These are phyloP conservation scores for Zhuqinia jingwanae DNA, from an alignment of 2,888 invertebrate species.

Conservation along the genomic window DNA sequence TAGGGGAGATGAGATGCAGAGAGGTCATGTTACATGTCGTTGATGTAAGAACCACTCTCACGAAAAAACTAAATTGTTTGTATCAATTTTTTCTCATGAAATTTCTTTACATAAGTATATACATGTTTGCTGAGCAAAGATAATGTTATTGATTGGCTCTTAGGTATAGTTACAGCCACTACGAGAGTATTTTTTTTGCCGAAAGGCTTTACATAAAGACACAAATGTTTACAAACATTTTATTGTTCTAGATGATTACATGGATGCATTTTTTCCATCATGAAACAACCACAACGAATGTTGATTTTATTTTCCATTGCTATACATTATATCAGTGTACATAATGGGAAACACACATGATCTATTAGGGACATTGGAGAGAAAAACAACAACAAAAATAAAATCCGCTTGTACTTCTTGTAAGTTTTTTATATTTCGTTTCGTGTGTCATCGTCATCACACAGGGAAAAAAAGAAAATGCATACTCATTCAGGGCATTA, in stretches of 20 bases:
- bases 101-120: background rate
- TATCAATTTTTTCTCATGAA: background rate
- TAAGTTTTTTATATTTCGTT: background rate
- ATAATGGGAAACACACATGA: background rate
- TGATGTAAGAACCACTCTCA: background rate
- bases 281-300: background rate
- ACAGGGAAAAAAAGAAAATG: too few relatives aligned
- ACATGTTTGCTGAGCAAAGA: constrained; percentile 1
- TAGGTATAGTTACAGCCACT: background rate
- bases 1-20: background rate
- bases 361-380: background rate
- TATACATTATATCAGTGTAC: background rate
- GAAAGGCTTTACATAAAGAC: background rate
- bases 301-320: background rate
- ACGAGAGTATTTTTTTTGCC: constrained; percentile 4
- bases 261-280: too few relatives aligned
- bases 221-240: too few relatives aligned
- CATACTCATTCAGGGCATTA: too few relatives aligned
- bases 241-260: too few relatives aligned
- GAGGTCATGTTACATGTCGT: background rate
- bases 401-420: background rate
- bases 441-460: background rate
- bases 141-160: constrained; percentile 17
- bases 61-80: background rate
- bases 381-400: background rate